Evolutionary conservation across 2,113 vertebrate genomes (phyloP), one percentile per base, ranked within the genome.

Genomic region (Tamias sibiricus): DNA sequence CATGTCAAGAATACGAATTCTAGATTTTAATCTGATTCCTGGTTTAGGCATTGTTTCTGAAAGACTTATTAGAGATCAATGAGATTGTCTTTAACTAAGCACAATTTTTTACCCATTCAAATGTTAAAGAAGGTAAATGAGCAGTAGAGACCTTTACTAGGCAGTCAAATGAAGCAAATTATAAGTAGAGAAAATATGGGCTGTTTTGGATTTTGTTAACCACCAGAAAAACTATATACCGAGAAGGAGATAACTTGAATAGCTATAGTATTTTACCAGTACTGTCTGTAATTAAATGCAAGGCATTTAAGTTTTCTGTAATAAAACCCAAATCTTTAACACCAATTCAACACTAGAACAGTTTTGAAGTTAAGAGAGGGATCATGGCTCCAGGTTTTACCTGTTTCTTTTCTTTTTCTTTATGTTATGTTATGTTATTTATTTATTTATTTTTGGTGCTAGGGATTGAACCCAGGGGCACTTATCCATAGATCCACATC

Each of bases 71-170:
- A 87, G 77, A 26, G 30, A 71, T 76, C 19, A 57, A 3, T 72
- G 20, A 47, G 17, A 75, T 37, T n/a, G 12, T 84, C n/a, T 35
- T 81, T 77, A 32, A 71, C 40, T 77, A 79, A 32, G n/a, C 76
- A 22, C 13, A 66, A 16, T 82, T 84, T 80, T 83, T 96, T 93
- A 68, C 42, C 76, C 54, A 82, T 95, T 93, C 32, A 94, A 42
- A 85, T 6, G 52, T 81, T 84, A 66, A 76, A 54, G 47, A 88
- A 80, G 16, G 37, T 92, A 66, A 90, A 62, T 87, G 22, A 81
- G 8, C 52, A 30, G n/a, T 59, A 88, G 44, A 83, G n/a, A 28
- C 30, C 66, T 81, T 84, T 91, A 35, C 26, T 40, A 72, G 35
- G 22, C n/a, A 79, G 30, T 84, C 37, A 57, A 47, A 81, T 69